Evolutionary conservation across 2,797 vertebrate species (phyloP), one percentile per base, ranked within the genome.

Genomic region (Pipistrellus kuhlii): DNA sequence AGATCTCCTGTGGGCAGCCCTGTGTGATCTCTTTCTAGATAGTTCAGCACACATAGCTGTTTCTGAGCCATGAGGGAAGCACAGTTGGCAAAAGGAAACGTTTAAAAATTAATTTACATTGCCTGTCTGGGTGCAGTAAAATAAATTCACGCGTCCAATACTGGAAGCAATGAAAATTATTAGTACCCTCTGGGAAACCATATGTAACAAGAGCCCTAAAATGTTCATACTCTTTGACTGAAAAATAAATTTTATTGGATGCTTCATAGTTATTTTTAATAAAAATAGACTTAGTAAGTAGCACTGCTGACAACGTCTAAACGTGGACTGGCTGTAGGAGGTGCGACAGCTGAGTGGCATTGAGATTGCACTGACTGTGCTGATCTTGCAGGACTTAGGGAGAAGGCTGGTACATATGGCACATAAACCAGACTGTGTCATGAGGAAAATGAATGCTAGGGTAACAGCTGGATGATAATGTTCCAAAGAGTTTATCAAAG

Each of bases 91-190:
- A 75, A 91, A 91, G 44, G 27, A 91, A 95, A 88, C 35, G 7
- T 88, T 95, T 93, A 93, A 95, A 94, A 94, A 94, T 94, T 95
- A 94, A 94, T 95, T 90, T 92, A 75, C 62, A 83, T 66, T 38
- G 77, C 41, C 77, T 95, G 38, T 85, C 32, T 88, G 82, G 76
- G 73, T 55, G 4, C 51, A 90, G 21, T 94, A 94, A 96, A 96
- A 90, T 93, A 75, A 93, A 88, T 95, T 88, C 25, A 21, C 15
- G 93, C 3, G 0, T 30, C 68, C 25, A 81, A 9, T 57, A 25
- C 20, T 84, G 25, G 32, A 93, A 94, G 30, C 41, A 78, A 30
- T 88, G 81, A 91, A 85, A 66, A 73, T 48, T 83, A 23, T 86
- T 82, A 85, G 23, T 21, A 62, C 9, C 82, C 38, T 77, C 90